Evolutionary conservation across 2,797 vertebrate genomes (phyloP).

Genomic region (Gymnodraco acuticeps): DNA sequence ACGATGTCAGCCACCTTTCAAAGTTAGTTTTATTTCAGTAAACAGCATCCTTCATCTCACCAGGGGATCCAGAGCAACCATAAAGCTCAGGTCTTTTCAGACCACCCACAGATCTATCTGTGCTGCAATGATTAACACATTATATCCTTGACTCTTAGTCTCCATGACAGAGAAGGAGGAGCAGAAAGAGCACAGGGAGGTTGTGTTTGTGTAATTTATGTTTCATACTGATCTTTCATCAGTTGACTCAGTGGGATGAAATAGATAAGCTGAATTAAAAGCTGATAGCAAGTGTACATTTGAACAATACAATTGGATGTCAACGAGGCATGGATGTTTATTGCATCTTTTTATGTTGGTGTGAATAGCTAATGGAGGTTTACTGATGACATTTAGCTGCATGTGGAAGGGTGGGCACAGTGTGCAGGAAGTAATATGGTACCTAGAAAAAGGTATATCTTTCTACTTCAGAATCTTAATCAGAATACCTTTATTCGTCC

Average conservation of each 20-base stretch:
- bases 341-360: conserved; percentile 1
- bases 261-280: conserved; percentile 18
- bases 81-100: conserved; percentile 43
- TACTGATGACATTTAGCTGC: conserved; percentile 7
- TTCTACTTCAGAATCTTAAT: no score
- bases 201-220: conserved; percentile 1
- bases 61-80: conserved; percentile 29
- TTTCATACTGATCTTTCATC: conserved; percentile 18
- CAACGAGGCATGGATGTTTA: conserved; percentile 11
- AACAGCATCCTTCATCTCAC: conserved; percentile 48
- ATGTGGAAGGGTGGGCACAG: background rate
- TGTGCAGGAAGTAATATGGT: background rate
- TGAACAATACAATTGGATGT: background rate
- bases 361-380: conserved; percentile 11
- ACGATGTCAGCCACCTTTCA: conserved; percentile 30
- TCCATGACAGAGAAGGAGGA: conserved; percentile 15
- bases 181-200: conserved; percentile 1
- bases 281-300: background rate
- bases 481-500: no score
- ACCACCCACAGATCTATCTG: conserved; percentile 56
- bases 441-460: background rate
- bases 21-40: conserved; percentile 5
- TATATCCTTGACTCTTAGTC: conserved; percentile 27
- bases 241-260: background rate
- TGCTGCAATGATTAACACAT: conserved; percentile 21